Evolutionary conservation across 2,797 vertebrate genomes (phyloP).

Genomic region (Malurus leucopterus): DNA sequence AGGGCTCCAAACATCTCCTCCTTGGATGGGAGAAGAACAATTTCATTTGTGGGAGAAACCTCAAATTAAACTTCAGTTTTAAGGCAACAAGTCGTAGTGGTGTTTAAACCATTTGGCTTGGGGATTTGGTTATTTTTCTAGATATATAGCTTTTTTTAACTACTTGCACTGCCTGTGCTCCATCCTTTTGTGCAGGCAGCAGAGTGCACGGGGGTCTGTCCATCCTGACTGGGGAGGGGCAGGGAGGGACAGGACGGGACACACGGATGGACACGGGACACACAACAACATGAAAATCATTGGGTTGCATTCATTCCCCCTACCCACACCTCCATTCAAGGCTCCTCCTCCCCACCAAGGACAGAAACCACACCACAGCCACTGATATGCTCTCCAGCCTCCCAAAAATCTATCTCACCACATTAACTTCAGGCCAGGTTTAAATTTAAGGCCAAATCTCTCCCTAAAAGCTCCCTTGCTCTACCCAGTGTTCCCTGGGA

Average conservation of each 20-base stretch:
- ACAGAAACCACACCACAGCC: not conserved
- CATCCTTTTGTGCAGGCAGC: not conserved
- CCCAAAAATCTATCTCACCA: not conserved
- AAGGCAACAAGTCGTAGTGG: not conserved
- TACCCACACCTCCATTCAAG: not conserved
- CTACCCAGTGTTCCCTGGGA: not conserved
- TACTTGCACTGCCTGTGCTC: not conserved
- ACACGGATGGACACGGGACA: slow-evolving; percentile 37
- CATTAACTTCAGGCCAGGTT: not conserved
- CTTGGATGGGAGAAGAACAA: not conserved
- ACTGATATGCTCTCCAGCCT: not conserved
- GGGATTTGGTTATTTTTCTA: not conserved
- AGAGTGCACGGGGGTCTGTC: not conserved
- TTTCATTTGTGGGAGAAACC: not conserved
- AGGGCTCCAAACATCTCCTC: not conserved
- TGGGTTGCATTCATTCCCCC: not conserved
- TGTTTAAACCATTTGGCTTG: not conserved
- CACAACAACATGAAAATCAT: slow-evolving; percentile 22
- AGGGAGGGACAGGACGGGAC: slow-evolving; percentile 55
- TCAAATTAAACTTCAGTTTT: not conserved
- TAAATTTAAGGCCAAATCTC: not conserved
- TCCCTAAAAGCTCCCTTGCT: not conserved
- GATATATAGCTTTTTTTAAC: rapidly evolving
- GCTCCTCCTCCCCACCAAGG: slow-evolving; percentile 6
- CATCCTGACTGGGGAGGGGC: not conserved